Conservation (phyloP, 2,888 invertebrate genomes). For the Drosophila algonquin region DNA sequence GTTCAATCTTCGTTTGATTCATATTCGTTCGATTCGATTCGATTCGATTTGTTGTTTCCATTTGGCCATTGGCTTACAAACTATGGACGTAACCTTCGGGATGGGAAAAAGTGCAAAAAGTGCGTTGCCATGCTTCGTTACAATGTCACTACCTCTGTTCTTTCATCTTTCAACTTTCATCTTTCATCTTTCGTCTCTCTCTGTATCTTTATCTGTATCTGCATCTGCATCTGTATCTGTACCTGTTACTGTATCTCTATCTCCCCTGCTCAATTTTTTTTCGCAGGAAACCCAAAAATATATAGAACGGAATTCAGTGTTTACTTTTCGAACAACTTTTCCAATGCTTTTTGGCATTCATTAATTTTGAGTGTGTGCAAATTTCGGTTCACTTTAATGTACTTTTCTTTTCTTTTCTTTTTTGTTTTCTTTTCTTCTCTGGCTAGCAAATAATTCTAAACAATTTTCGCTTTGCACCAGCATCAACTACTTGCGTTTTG, state of each 20-base stretch:
- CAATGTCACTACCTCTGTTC: constrained; percentile 35
- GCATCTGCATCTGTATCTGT: too few species aligned
- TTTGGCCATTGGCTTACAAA: constrained; percentile 81
- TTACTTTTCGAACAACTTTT: constrained; percentile 7
- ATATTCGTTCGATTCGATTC: constrained; percentile 45
- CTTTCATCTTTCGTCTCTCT: background rate
- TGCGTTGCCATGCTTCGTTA: constrained; percentile 76
- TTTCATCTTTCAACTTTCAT: constrained; percentile 1
- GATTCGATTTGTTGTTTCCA: constrained; percentile 45
- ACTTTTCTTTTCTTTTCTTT: background rate
- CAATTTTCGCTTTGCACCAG: constrained; percentile 50
- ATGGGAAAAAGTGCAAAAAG: constrained; percentile 84
- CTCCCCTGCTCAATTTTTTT: constrained; percentile 20
- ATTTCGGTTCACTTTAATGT: constrained; percentile 26
- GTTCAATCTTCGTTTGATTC: constrained; percentile 34
- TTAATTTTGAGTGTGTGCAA: constrained; percentile 38
- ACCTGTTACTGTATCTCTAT: too few species aligned
- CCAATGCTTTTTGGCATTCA: constrained; percentile 5
- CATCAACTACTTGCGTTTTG: constrained; percentile 47
- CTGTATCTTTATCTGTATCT: background rate
- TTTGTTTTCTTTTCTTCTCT: background rate
- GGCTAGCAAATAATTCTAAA: constrained; percentile 65
- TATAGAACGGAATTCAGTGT: constrained; percentile 14
- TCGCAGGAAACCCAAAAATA: constrained; percentile 30
- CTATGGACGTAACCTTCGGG: constrained; percentile 84